These are phyloP conservation scores for Amphiura filiformis DNA, from an alignment of 35 echinoderm and acorn worm species.

Conservation along the genomic window DNA sequence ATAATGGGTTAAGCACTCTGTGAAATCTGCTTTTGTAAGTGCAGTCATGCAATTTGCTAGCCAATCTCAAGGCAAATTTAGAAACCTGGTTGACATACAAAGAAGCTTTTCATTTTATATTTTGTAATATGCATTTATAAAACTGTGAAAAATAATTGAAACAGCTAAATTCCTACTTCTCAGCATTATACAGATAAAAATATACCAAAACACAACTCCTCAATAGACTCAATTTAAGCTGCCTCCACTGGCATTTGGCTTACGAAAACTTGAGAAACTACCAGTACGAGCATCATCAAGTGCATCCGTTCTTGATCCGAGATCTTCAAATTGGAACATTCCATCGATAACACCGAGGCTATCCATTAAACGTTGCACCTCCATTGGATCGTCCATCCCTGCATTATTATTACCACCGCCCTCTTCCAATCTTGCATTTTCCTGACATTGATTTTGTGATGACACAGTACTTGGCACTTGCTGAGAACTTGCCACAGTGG, in stretches of 20 bases:
- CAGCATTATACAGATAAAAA: no score
- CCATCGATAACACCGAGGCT: background rate
- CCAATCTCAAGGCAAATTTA: no score
- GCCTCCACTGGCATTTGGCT: background rate
- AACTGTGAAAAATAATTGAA: no score
- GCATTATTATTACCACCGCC: background rate
- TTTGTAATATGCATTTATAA: no score
- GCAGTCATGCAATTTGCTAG: no score
- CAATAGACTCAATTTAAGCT: background rate
- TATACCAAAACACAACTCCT: no score
- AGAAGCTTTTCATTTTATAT: no score
- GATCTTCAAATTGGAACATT: constrained; percentile 61
- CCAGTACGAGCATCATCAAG: constrained; percentile 39
- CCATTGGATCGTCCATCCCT: background rate
- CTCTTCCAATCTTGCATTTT: background rate
- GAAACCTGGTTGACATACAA: no score
- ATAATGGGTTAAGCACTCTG: no score
- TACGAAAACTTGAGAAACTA: constrained; percentile 72
- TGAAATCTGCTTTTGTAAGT: no score
- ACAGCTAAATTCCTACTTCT: no score
- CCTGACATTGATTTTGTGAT: background rate
- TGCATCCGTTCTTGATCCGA: constrained; percentile 66
- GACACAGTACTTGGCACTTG: background rate
- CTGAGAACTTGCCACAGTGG: background rate
- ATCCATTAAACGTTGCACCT: background rate